Evolutionary conservation across 2,797 vertebrate species (phyloP).

Genomic region (Microctenopoma stevenorrisi): DNA sequence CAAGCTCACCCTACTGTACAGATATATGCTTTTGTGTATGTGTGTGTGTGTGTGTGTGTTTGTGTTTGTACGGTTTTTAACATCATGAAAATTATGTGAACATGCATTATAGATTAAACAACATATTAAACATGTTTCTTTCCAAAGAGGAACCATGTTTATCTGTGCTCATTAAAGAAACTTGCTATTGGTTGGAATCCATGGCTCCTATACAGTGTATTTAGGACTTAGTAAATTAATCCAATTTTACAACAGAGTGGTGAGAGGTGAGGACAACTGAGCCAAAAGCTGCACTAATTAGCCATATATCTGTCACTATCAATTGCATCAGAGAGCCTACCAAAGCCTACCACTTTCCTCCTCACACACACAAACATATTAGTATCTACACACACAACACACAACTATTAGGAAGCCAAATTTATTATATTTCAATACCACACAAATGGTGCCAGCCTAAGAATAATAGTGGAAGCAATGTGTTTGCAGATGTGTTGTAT

Average conservation of each 20-base stretch:
- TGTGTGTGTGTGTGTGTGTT: neutral
- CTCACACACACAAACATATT: conserved; percentile 33
- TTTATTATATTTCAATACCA: neutral
- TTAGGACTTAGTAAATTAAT: conserved; percentile 76
- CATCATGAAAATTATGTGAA: conserved; percentile 4
- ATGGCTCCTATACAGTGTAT: conserved; percentile 39
- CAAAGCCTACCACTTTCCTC: conserved; percentile 47
- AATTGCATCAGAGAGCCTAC: conserved; percentile 59
- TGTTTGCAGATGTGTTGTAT: conserved; percentile 31
- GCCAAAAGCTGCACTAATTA: conserved; percentile 74
- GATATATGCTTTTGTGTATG: neutral
- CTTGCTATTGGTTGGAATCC: conserved; percentile 57
- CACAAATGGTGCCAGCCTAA: conserved; percentile 8
- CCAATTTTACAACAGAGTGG: conserved; percentile 73
- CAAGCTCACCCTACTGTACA: conserved; percentile 16
- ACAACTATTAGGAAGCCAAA: neutral
- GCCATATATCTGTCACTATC: conserved; percentile 71
- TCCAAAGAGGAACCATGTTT: conserved; percentile 9
- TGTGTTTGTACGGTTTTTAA: neutral
- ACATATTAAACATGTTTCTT: conserved; percentile 27
- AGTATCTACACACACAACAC: neutral
- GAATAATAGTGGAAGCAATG: neutral
- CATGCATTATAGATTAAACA: conserved; percentile 15
- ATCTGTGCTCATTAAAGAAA: conserved; percentile 50
- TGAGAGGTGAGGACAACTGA: conserved; percentile 77